Conservation (phyloP, 1,140 invertebrate genomes). For the Tetramorium parvispinum region DNA sequence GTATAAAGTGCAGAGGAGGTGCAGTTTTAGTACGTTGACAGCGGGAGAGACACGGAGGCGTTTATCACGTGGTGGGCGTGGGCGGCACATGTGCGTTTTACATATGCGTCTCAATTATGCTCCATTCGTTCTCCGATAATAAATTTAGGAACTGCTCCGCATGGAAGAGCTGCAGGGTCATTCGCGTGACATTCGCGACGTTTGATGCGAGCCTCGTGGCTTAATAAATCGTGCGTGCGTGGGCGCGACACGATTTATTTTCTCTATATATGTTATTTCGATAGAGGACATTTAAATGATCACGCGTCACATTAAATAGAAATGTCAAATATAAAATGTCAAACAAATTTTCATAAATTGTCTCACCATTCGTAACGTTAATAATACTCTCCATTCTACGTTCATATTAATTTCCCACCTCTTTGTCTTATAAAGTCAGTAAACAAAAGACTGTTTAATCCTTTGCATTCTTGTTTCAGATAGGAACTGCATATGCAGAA, state of each 20-base stretch:
- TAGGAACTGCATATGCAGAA: too few relatives aligned
- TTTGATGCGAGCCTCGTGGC: slow-evolving; percentile 19
- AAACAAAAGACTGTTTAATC: background rate
- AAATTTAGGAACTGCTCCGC: slow-evolving; percentile 54
- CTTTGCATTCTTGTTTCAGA: background rate
- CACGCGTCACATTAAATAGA: background rate
- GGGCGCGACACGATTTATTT: background rate
- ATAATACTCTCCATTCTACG: background rate
- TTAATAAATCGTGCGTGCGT: background rate
- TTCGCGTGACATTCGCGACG: background rate
- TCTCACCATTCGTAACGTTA: background rate
- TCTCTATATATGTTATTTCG: background rate
- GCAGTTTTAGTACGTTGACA: slow-evolving; percentile 42
- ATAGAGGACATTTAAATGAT: background rate
- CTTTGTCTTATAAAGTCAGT: background rate
- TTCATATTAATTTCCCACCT: too few relatives aligned
- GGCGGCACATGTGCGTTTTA: slow-evolving; percentile 58
- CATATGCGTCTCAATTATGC: slow-evolving; percentile 55
- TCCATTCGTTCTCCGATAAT: slow-evolving; percentile 44
- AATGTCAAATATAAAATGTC: background rate
- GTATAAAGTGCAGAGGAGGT: slow-evolving; percentile 33
- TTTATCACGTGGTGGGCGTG: slow-evolving; percentile 34
- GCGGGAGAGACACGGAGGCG: slow-evolving; percentile 38
- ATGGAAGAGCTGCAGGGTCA: background rate
- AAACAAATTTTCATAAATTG: background rate